Evolutionary conservation across 2,797 vertebrate species (phyloP).

Genomic region (Pseudocheirus occidentalis): DNA sequence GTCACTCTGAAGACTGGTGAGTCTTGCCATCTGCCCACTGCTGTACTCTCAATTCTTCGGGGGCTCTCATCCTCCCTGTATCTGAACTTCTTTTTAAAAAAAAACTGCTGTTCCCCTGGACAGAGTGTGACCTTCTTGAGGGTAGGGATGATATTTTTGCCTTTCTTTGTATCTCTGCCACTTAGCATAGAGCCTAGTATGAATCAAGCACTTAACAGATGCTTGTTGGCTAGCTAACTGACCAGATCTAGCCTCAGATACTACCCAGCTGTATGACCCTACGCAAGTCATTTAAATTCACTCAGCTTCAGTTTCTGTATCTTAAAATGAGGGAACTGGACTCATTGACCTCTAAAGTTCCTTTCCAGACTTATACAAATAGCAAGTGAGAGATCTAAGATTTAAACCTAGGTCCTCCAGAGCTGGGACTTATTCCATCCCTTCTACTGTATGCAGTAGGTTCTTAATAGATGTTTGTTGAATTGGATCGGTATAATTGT

Average conservation of each 20-base stretch:
- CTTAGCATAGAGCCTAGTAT: neutral
- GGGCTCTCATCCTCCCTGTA: neutral
- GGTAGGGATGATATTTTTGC: neutral
- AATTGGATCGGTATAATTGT: neutral
- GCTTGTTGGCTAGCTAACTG: neutral
- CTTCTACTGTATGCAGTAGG: neutral
- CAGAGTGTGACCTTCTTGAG: neutral
- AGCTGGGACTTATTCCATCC: neutral
- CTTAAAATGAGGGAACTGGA: neutral
- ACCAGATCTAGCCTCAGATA: neutral
- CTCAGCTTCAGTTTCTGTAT: neutral
- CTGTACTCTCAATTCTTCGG: neutral
- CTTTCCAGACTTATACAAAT: neutral
- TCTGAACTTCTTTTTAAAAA: neutral
- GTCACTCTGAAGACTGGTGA: neutral
- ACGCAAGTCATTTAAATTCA: neutral
- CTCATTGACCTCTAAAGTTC: neutral
- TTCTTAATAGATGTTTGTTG: neutral
- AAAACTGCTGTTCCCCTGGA: too few relatives aligned
- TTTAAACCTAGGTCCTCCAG: neutral
- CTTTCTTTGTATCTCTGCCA: neutral
- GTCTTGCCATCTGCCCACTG: neutral
- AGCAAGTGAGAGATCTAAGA: neutral
- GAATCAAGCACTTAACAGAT: neutral
- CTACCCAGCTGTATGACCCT: neutral